Evolutionary conservation across 2,113 vertebrate genomes (phyloP).

Genomic region (Ceyx cyanopectus): DNA sequence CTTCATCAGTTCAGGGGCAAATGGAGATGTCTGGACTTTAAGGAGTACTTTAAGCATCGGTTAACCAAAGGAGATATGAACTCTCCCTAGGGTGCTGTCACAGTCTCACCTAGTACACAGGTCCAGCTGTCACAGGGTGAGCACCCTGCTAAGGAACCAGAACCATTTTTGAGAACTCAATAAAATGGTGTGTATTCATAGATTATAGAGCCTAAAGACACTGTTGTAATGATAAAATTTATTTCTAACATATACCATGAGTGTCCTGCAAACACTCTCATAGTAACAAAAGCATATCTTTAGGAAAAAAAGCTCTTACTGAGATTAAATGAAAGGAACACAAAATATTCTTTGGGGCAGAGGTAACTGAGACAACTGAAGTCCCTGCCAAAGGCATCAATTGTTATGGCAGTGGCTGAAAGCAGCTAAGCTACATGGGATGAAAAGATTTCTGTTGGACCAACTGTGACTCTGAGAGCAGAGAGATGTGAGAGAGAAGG

Average conservation of each 20-base stretch:
- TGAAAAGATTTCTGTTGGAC: conserved; percentile 14
- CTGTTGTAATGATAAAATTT: background rate
- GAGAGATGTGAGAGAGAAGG: background rate
- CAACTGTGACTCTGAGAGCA: background rate
- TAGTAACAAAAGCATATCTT: background rate
- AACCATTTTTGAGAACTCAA: background rate
- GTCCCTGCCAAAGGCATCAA: background rate
- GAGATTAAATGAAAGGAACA: background rate
- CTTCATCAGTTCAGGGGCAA: background rate
- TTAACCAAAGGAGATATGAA: background rate
- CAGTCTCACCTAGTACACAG: background rate
- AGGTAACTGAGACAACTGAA: background rate
- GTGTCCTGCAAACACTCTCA: background rate
- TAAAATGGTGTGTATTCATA: background rate
- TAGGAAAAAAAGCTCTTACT: background rate
- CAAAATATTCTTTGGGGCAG: background rate
- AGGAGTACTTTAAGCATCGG: background rate
- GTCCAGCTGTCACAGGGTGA: rapidly evolving
- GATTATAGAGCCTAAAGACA: background rate
- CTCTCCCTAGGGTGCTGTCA: background rate
- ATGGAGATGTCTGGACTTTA: background rate
- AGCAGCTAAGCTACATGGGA: background rate
- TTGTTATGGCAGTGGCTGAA: background rate
- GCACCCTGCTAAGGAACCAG: background rate
- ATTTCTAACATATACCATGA: background rate